Base-by-base conservation (phyloP, 92 coral and sea anemone species). In the Muricea muricata region DNA sequence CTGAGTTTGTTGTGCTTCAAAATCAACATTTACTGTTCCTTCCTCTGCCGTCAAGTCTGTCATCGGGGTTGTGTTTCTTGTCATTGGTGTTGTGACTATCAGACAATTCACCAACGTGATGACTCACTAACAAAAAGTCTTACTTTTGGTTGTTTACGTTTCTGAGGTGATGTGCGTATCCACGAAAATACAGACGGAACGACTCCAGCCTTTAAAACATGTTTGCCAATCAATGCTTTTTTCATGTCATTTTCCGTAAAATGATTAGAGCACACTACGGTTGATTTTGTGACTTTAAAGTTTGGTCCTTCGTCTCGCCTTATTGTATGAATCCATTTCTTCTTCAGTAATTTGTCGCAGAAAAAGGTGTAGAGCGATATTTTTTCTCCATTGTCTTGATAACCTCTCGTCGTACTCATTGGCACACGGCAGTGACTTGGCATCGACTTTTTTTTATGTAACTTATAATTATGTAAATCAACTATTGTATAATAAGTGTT, bases 241-340 rank as follows among this genome's bases (percentile, higher is more conserved):
- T 28, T 37, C 29, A 86, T 28, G 13, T 57, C 89, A 17, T 34
- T 8, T 9, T 34, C 39, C 17, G 46, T 78, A 41, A 87, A 81
- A 74, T 81, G 90, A 32, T 84, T 57, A 13, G 87, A 87, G 31
- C 87, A 87, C 26, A 87, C 80, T 12, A 32, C 48, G 7, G 87
- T 87, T 30, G 0, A 5, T 21, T 81, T 41, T 6, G 17, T 46
- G 0, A 87, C 25, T 6, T 20, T 25, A 32, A 87, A 81, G 17
- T 81, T 1, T 35, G 72, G 60, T 24, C 86, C 86, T 46, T 47
- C 83, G 18, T 61, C 87, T 29, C 87, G 71, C 26, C 84, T 20
- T 12, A 75, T 87, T 12, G 85, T 80, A 50, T 55, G 91, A 20
- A 88, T 50, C 87, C 88, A 88, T 35, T 77, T 65, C 31, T 77